Evolutionary conservation across 2,113 vertebrate genomes (phyloP).

Genomic region (Montifringilla adamsi): DNA sequence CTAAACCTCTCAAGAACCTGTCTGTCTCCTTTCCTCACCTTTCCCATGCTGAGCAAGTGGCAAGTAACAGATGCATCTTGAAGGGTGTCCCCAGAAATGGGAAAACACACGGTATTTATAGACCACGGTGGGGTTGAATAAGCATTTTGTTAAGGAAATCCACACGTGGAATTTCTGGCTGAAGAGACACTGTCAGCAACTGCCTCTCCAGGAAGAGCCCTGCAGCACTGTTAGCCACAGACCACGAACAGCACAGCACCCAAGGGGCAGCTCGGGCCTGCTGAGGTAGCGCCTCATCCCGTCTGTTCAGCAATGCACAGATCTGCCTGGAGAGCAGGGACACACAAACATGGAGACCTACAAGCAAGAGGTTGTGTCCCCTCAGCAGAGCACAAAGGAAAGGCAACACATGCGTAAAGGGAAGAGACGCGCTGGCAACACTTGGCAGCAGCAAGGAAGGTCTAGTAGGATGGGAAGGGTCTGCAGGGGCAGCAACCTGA

Average conservation of each 20-base stretch:
- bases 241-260: not conserved
- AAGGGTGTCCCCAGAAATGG: not conserved
- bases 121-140: not conserved
- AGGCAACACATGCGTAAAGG: not conserved
- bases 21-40: not conserved
- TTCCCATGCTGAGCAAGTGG: not conserved
- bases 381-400: not conserved
- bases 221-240: not conserved
- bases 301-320: not conserved
- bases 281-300: not conserved
- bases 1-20: not conserved
- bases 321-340: not conserved
- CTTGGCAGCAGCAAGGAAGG: not conserved
- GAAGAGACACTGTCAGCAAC: not conserved
- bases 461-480: not conserved
- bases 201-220: not conserved
- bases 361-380: not conserved
- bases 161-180: not conserved
- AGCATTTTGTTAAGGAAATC: not conserved
- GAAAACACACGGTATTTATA: not conserved
- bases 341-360: not conserved
- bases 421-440: rapidly evolving
- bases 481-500: not conserved
- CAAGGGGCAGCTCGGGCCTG: not conserved
- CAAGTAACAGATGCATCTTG: not conserved